Base-by-base conservation (phyloP, 2,113 vertebrate genomes). In the Gallinago undulata region DNA sequence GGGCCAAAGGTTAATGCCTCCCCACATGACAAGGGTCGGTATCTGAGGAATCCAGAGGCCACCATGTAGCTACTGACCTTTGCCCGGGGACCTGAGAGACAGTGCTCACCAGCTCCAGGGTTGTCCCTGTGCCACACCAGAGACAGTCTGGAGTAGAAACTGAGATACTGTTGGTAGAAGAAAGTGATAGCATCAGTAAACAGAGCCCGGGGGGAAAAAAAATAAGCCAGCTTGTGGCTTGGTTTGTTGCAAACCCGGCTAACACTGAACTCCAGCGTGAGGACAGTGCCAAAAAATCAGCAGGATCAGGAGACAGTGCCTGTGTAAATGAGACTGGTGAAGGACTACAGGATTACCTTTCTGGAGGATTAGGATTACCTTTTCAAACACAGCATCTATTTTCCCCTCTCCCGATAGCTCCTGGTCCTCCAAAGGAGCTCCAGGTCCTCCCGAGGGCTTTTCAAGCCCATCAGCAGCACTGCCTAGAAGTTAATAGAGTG, bases 21-120 rank as follows among this genome's bases (percentile, higher is more conserved):
- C 48, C 69, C 84, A 51, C 86, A 84, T 89, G 88, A 92, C 57
- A 22, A 68, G 30, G 43, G 55, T 30, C 0, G 0, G 33, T 89
- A 93, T 94, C 73, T 28, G 19, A 60, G 66, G 66, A 93, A 92
- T 95, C 89, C 72, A 55, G 94, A 48, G 89, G 90, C 84, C 57
- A 69, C 88, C 4, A 3, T 50, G 76, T n/a, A 84, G 53, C 83
- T 64, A 21, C 62, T 68, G 88, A 94, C 90, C 83, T 96, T 95
- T 90, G 89, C 39, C 77, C 47, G 1, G n/a, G 31, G 51, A 84
- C 86, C 37, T 72, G 60, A 92, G 12, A 72, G 43, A 21, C 50
- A 39, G 77, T 0, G 2, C 51, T 91, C 64, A 53, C 16, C 73
- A 64, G 76, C 79, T 67, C 31, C 88, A 53, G 56, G 7, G 33